phyloP scores from a whole-genome alignment of 2,797 vertebrate species.

The Galagoides demidoff region DNA sequence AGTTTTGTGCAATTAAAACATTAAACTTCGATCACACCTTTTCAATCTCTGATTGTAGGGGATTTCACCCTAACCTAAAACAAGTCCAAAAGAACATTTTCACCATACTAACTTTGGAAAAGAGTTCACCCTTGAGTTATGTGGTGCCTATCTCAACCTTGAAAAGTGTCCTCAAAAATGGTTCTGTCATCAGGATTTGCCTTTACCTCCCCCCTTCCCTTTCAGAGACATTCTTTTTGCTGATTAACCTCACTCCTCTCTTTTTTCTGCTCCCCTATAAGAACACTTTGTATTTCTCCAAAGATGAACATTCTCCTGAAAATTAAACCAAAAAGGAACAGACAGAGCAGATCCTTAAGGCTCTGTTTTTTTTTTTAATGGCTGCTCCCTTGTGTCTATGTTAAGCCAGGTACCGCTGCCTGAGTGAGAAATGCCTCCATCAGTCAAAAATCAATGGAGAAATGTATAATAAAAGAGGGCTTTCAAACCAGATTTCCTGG shows the following conservation, averaged over 20 bases:
- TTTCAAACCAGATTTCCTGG: neutral
- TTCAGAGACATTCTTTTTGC: neutral
- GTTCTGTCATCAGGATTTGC: neutral
- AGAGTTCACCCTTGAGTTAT: neutral
- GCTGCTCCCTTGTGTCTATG: neutral
- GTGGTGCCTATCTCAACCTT: neutral
- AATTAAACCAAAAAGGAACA: neutral
- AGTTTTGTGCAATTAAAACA: neutral
- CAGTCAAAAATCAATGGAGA: neutral
- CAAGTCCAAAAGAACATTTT: neutral
- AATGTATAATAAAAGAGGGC: neutral
- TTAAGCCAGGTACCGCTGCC: neutral
- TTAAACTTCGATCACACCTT: neutral
- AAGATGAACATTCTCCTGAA: constrained; percentile 22
- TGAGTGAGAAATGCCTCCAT: neutral
- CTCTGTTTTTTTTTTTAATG: neutral
- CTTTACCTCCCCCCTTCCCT: neutral
- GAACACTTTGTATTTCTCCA: constrained; percentile 37
- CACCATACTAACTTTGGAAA: neutral
- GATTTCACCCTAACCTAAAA: neutral
- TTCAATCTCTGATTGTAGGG: neutral
- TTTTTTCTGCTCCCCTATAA: neutral
- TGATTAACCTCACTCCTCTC: neutral
- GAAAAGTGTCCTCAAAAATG: constrained; percentile 32
- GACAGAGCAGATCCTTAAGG: neutral